These are phyloP conservation scores for Formicarius rufipectus DNA, from an alignment of 2,113 vertebrate genomes.

Conservation along the genomic window DNA sequence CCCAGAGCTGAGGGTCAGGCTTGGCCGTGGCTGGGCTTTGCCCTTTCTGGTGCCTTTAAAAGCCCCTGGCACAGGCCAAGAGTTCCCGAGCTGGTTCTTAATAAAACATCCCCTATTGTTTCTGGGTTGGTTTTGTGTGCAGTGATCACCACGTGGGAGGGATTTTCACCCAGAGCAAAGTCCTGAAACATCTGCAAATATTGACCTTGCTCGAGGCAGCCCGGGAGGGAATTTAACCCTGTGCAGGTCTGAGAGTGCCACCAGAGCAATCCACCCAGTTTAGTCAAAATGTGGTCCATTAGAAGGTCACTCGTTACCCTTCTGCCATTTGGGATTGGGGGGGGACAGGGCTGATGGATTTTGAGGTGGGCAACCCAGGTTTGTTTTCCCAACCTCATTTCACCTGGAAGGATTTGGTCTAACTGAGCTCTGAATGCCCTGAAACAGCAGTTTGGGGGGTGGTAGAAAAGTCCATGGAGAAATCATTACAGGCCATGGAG, in stretches of 20 bases:
- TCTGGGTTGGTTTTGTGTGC: accelerated
- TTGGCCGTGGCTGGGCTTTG: neutral
- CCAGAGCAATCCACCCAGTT: accelerated
- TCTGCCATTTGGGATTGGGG: accelerated
- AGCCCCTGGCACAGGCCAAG: neutral
- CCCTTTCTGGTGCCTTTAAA: neutral
- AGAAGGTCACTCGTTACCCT: accelerated
- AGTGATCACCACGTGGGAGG: accelerated
- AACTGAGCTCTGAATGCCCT: neutral
- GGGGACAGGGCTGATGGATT: accelerated
- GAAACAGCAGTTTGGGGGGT: neutral
- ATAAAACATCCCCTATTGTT: accelerated
- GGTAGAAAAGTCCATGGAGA: neutral
- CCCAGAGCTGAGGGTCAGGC: accelerated
- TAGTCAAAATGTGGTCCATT: accelerated
- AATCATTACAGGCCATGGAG: neutral
- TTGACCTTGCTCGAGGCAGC: neutral
- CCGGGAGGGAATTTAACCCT: neutral
- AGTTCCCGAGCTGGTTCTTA: accelerated
- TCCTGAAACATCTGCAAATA: neutral
- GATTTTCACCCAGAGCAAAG: neutral
- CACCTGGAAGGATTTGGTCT: neutral
- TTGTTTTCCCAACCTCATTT: neutral
- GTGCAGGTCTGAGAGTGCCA: accelerated
- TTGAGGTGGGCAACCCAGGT: neutral